Percentiles rank a stretch among this genome's conserved stretches.
These are phyloP conservation scores for Helobdella robusta DNA, from an alignment of 2,888 invertebrate genomes.

Conservation along the genomic window DNA sequence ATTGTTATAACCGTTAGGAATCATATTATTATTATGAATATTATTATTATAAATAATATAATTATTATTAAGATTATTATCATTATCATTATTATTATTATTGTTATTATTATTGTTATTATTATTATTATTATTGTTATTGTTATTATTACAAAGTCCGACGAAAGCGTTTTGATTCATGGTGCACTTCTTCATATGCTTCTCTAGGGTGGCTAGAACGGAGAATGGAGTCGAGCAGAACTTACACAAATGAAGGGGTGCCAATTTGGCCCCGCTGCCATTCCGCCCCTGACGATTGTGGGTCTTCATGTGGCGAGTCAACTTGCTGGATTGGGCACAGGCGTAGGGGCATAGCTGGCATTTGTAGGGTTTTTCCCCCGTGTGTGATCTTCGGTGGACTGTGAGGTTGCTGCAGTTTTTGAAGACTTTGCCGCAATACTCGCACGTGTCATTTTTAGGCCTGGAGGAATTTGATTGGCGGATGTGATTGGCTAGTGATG, in stretches of 20 bases:
- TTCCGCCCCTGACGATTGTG: constrained; percentile 69
- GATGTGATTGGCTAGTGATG: too few relatives aligned
- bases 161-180: too few relatives aligned
- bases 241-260: constrained; percentile 62
- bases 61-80: too few relatives aligned
- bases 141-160: too few relatives aligned
- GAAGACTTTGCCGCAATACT: constrained; percentile 62
- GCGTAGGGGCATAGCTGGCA: constrained; percentile 97
- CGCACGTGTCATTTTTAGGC: constrained; percentile 50
- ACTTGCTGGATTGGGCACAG: constrained; percentile 97
- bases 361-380: constrained; percentile 89
- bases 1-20: too few relatives aligned
- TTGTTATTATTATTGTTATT: too few relatives aligned
- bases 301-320: constrained; percentile 99
- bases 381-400: constrained; percentile 50
- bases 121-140: too few relatives aligned
- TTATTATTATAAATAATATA: too few relatives aligned
- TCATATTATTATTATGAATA: too few relatives aligned
- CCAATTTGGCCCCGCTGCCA: constrained; percentile 82
- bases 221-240: constrained; percentile 99
- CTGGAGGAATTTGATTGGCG: background rate
- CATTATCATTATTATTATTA: too few relatives aligned
- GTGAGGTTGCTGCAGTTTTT: constrained; percentile 69
- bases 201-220: constrained; percentile 95
- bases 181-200: constrained; percentile 76